phyloP scores from a whole-genome alignment of 2,797 vertebrate species.

The Schizothorax lantsangensis region DNA sequence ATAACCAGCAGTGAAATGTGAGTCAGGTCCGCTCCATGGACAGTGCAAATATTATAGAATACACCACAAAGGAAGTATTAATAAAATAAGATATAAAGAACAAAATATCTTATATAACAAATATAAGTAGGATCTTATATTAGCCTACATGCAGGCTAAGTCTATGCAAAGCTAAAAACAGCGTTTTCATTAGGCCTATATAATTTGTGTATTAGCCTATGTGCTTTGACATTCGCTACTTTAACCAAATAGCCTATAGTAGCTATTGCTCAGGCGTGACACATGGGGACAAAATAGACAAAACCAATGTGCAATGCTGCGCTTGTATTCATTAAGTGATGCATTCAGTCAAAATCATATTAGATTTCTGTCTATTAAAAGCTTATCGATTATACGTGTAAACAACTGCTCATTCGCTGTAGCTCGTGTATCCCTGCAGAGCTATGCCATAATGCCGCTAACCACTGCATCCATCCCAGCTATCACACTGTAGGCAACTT shows the following conservation, averaged over 20 bases:
- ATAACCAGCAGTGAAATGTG: no score
- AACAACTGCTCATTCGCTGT: not conserved
- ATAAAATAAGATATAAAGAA: no score
- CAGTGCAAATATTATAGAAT: no score
- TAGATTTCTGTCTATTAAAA: not conserved
- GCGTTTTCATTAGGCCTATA: not conserved
- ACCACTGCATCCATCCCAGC: not conserved
- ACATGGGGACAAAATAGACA: not conserved
- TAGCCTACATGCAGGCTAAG: not conserved
- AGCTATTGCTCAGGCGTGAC: not conserved
- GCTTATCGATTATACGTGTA: not conserved
- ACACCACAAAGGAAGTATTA: no score
- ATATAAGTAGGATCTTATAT: no score
- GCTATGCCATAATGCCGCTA: conserved; percentile 10
- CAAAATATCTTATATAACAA: no score
- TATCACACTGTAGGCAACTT: conserved; percentile 68
- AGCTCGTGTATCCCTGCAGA: not conserved
- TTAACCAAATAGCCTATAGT: not conserved
- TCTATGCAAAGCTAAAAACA: not conserved
- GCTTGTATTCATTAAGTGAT: not conserved
- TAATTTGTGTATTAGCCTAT: not conserved
- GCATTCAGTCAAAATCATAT: not conserved
- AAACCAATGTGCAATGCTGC: not conserved
- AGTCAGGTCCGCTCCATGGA: no score
- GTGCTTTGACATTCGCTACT: not conserved